Evolutionary conservation across 2,797 vertebrate species (phyloP).

Genomic region (Bucorvus abyssinicus): DNA sequence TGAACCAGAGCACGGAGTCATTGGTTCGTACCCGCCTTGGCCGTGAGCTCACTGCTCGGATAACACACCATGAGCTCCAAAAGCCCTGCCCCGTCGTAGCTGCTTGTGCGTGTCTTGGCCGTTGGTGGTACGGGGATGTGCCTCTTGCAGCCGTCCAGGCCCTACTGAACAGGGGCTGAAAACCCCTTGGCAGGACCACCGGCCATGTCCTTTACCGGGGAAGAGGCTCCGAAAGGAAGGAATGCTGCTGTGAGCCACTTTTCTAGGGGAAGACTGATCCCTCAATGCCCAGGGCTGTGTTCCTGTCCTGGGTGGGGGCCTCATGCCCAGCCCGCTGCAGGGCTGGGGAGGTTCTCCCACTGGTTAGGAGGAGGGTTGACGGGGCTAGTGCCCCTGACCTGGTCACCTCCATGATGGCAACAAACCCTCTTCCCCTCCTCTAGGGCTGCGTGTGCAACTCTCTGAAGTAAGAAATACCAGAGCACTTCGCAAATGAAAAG

Average conservation of each 20-base stretch:
- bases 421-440: neutral
- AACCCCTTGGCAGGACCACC: neutral
- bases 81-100: neutral
- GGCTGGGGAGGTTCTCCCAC: neutral
- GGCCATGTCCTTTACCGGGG: neutral
- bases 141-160: neutral
- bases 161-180: neutral
- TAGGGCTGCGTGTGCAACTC: neutral
- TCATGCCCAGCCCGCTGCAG: neutral
- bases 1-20: neutral
- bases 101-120: neutral
- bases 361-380: neutral
- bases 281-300: neutral
- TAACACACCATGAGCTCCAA: neutral
- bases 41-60: neutral
- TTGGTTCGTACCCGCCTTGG: neutral
- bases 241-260: neutral
- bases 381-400: neutral
- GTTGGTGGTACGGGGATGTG: neutral
- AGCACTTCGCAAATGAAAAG: neutral
- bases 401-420: neutral
- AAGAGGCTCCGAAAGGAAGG: neutral
- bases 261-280: neutral
- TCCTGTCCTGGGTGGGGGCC: neutral
- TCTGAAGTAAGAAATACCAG: neutral